Base-by-base conservation (phyloP, 2,888 invertebrate genomes). In the Rhagonycha lutea region DNA sequence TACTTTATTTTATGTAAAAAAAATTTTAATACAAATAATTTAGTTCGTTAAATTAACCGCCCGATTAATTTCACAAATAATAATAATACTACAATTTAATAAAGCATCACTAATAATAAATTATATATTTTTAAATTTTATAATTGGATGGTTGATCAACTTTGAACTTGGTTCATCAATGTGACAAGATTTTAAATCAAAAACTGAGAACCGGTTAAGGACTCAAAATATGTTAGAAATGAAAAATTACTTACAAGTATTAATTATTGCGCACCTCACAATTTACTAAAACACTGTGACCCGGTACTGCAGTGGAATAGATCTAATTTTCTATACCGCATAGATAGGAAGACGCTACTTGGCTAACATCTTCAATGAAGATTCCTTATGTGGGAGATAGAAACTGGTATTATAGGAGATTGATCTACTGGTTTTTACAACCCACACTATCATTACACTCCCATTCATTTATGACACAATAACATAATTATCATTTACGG, bases 361-460 rank as follows among this genome's bases (percentile, higher is more conserved):
- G 47, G n/a, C 47, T 47, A 62, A 60, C 72, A 68, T 72, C 47
- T 68, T 68, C 68, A 72, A 72, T 72, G 61, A 61, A 61, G 69
- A 73, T 69, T 28, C 69, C 61, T 32, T 69, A 73, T 32, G 69
- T 73, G 73, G 73, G 61, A 24, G 69, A 69, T 68, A 29, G 23
- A 65, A 65, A 73, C 73, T 69, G 73, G 69, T 69, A 73, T 69
- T 69, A 73, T 69, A 63, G 11, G 14, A 68, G 68, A 68, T 73
- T 69, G 69, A 68, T 62, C 73, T 62, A 29, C 73, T 63, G 61
- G 62, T 73, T 73, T 47, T 47, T 28, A 73, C 73, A 69, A 62
- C 73, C 73, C 28, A 73, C 73, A 69, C 61, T 26, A 68, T 32
- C 61, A 63, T 62, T 69, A 68, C 14, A 69, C 69, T 29, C 73